A percentile compares a stretch with the other conserved stretches of the same genome.
Evolutionary conservation across 1,140 invertebrate genomes (phyloP).

Genomic region (Phortica variegata): DNA sequence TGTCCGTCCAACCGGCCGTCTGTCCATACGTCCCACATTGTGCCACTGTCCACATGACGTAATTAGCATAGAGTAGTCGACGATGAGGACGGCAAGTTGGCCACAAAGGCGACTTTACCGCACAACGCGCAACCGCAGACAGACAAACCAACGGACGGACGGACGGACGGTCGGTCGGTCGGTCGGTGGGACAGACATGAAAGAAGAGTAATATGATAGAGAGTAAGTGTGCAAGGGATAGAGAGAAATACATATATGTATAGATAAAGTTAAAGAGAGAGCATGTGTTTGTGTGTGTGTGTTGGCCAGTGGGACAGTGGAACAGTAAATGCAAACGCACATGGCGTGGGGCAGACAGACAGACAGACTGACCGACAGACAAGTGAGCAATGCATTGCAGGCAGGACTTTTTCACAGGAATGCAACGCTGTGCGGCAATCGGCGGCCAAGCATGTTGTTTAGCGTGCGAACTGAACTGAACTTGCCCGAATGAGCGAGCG

Average conservation of each 20-base stretch:
- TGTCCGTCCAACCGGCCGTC: too few species aligned
- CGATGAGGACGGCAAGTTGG: slow-evolving; percentile 16
- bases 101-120: slow-evolving; percentile 53
- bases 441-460: too few species aligned
- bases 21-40: too few species aligned
- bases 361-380: slow-evolving; percentile 15
- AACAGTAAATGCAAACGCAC: too few species aligned
- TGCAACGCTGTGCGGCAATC: too few species aligned
- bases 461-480: slow-evolving; percentile 49
- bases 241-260: too few species aligned
- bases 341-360: slow-evolving; percentile 12
- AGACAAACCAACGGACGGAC: slow-evolving; percentile 26
- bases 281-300: too few species aligned
- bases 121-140: slow-evolving; percentile 29
- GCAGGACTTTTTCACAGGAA: too few species aligned
- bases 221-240: neutral
- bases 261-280: too few species aligned
- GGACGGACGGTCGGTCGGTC: too few species aligned
- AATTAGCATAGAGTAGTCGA: slow-evolving; percentile 55
- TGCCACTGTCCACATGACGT: slow-evolving; percentile 55
- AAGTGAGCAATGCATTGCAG: slow-evolving; percentile 34
- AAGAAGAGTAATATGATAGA: slow-evolving; percentile 2
- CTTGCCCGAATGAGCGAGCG: slow-evolving; percentile 7
- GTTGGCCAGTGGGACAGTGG: too few species aligned
- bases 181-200: slow-evolving; percentile 24